These are phyloP conservation scores for Bradysia coprophila DNA, from an alignment of 1,140 invertebrate species.

Conservation along the genomic window DNA sequence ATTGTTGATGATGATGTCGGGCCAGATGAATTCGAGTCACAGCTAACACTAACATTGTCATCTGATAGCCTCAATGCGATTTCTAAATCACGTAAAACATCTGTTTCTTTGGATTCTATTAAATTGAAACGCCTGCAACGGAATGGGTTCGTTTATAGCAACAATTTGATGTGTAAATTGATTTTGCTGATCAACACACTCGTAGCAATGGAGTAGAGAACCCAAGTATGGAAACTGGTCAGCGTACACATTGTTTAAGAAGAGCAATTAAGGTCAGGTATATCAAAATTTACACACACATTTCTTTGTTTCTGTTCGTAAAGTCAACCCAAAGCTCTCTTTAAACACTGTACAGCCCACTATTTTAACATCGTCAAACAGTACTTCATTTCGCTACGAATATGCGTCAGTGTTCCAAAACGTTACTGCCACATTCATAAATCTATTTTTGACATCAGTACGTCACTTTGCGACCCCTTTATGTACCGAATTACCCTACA, in stretches of 20 bases:
- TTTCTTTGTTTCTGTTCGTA: too few species aligned
- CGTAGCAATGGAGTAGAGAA: background rate
- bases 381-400: too few species aligned
- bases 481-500: too few species aligned
- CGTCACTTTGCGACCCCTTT: too few species aligned
- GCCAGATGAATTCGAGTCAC: constrained; percentile 5
- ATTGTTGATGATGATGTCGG: constrained; percentile 3
- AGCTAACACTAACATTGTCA: constrained; percentile 14
- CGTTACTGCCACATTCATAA: too few species aligned
- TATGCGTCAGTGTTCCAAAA: too few species aligned
- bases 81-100: constrained; percentile 75
- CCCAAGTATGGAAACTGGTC: background rate
- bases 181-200: background rate
- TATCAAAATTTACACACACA: background rate
- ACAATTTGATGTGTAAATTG: background rate
- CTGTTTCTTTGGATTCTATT: constrained; percentile 89
- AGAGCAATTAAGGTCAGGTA: background rate
- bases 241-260: background rate
- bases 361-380: too few species aligned
- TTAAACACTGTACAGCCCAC: too few species aligned
- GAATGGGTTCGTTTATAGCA: too few species aligned
- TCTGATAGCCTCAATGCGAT: constrained; percentile 44
- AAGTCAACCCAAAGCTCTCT: too few species aligned
- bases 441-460: too few species aligned
- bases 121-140: constrained; percentile 70